Evolutionary conservation across 1,140 invertebrate species (phyloP).

Genomic region (Lasioglossum albipes): DNA sequence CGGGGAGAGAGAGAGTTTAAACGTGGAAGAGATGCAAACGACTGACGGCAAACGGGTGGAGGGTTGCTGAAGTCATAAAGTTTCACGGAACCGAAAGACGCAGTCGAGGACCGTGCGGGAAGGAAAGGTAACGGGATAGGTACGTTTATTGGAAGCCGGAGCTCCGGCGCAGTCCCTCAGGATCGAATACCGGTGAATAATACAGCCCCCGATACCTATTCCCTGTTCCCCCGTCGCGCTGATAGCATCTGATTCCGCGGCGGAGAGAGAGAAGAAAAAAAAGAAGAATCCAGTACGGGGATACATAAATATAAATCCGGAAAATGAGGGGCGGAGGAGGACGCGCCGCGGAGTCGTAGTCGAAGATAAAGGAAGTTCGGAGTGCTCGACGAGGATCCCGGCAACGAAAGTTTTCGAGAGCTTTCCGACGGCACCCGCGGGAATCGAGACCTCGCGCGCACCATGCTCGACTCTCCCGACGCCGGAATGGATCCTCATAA

Average conservation of each 20-base stretch:
- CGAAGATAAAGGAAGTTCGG: constrained; percentile 43
- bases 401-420: constrained; percentile 57
- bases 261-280: background rate
- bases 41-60: background rate
- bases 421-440: constrained; percentile 53
- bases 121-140: constrained; percentile 1
- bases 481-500: constrained; percentile 49
- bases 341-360: background rate
- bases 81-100: constrained; percentile 19
- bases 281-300: constrained; percentile 10
- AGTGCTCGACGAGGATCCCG: constrained; percentile 34
- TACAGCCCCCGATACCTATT: constrained; percentile 45
- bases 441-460: constrained; percentile 45
- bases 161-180: constrained; percentile 17
- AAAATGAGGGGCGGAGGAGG: background rate
- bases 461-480: constrained; percentile 13
- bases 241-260: constrained; percentile 40
- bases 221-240: constrained; percentile 18
- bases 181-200: constrained; percentile 54
- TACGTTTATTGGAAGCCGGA: constrained; percentile 48
- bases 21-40: constrained; percentile 11
- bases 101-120: background rate
- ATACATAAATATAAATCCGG: constrained; percentile 56
- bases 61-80: constrained; percentile 9
- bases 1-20: background rate